Conservation (phyloP, 1,140 invertebrate species). For the Calephelis virginiensis region DNA sequence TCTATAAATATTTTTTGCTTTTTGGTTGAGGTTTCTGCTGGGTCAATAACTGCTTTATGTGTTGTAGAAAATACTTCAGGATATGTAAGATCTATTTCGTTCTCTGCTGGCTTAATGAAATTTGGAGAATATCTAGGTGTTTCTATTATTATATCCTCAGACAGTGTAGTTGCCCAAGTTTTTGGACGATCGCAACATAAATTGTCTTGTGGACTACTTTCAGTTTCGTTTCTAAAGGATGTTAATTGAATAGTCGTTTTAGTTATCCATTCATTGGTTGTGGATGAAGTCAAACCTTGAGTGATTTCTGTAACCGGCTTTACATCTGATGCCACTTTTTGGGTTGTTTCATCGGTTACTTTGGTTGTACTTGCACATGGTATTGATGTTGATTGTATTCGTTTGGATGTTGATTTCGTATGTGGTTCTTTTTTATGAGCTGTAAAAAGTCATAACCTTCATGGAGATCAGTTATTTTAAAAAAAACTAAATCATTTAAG, state of each 20-base stretch:
- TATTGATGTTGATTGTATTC: too few relatives aligned
- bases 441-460: too few relatives aligned
- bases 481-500: too few relatives aligned
- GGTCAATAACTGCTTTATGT: neutral
- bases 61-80: neutral
- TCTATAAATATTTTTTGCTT: neutral
- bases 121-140: neutral
- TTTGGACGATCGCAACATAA: slow-evolving; percentile 3
- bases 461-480: too few relatives aligned
- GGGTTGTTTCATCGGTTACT: too few relatives aligned
- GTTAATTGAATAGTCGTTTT: neutral
- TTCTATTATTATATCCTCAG: neutral
- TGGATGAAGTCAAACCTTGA: neutral
- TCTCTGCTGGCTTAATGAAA: neutral
- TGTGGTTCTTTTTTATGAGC: too few relatives aligned
- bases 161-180: slow-evolving; percentile 2
- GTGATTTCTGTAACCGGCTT: neutral
- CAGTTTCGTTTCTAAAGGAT: neutral
- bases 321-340: neutral
- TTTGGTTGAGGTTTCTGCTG: neutral
- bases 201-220: neutral
- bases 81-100: neutral
- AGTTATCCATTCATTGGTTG: too few relatives aligned
- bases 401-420: too few relatives aligned
- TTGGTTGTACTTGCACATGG: too few relatives aligned